Evolutionary conservation across 2,113 vertebrate species (phyloP).

Genomic region (Chunga burmeisteri): DNA sequence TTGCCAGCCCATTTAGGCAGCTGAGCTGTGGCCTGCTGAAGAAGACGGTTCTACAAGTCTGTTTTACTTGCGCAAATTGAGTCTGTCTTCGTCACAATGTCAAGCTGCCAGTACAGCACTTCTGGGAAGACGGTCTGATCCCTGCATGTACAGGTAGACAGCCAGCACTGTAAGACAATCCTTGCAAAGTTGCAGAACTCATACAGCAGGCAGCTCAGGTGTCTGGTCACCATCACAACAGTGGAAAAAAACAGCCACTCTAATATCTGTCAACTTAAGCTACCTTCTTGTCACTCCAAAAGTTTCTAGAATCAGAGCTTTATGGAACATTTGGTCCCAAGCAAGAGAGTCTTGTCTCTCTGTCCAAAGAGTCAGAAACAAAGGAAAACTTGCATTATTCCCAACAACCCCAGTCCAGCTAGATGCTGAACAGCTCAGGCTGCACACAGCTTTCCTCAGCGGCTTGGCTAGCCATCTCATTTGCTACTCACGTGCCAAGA

Average conservation of each 20-base stretch:
- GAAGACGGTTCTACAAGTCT: not conserved
- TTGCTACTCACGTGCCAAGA: rapidly evolving
- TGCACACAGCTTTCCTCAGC: not conserved
- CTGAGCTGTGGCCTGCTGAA: not conserved
- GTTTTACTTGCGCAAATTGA: not conserved
- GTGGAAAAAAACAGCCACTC: not conserved
- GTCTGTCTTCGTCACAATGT: not conserved
- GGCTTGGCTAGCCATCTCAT: not conserved
- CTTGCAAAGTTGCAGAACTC: not conserved
- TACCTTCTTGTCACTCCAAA: not conserved
- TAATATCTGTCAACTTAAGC: not conserved
- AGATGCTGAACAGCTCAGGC: not conserved
- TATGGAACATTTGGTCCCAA: not conserved
- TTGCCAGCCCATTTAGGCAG: not conserved
- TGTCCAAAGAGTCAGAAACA: not conserved
- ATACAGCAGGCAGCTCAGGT: not conserved
- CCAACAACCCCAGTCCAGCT: too few species aligned
- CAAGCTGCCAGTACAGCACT: not conserved
- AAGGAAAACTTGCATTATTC: not conserved
- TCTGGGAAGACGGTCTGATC: not conserved
- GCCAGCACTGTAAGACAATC: not conserved
- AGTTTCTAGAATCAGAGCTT: not conserved
- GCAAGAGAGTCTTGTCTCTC: not conserved
- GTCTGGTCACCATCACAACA: not conserved
- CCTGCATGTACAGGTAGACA: not conserved